Evolutionary conservation across 2,888 invertebrate genomes (phyloP).

Genomic region (Conops quadrifasciatus): DNA sequence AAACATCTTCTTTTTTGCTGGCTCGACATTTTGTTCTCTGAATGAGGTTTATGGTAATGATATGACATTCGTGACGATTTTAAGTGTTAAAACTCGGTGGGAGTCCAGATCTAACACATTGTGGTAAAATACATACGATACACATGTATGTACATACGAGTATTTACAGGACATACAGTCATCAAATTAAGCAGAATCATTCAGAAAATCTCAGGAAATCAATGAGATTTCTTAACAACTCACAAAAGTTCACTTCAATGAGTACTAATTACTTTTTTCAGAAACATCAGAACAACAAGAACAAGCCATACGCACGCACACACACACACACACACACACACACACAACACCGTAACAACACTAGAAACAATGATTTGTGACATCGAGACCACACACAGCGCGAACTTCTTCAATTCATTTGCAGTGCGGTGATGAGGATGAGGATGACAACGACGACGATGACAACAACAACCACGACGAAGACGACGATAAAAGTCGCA

Average conservation of each 20-base stretch:
- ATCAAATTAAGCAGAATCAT: no score
- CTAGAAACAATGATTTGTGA: slow-evolving; percentile 12
- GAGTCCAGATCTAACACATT: no score
- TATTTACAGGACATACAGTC: no score
- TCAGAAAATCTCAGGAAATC: no score
- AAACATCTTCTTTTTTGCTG: no score
- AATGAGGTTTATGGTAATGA: no score
- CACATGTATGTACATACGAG: no score
- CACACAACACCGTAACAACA: background rate
- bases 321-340: slow-evolving; percentile 10
- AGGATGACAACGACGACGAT: background rate
- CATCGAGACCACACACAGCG: slow-evolving; percentile 28
- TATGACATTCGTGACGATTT: background rate
- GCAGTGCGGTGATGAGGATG: background rate
- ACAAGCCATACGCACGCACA: background rate
- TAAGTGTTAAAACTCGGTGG: no score
- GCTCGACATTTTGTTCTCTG: no score
- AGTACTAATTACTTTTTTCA: background rate
- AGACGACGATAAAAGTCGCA: slow-evolving; percentile 32
- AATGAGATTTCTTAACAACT: no score
- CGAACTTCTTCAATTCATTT: slow-evolving; percentile 22
- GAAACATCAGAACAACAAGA: background rate
- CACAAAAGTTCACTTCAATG: background rate
- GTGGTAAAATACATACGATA: no score
- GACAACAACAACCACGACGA: slow-evolving; percentile 35